Evolutionary conservation across 2,113 vertebrate genomes (phyloP).

Genomic region (Zootoca vivipara): DNA sequence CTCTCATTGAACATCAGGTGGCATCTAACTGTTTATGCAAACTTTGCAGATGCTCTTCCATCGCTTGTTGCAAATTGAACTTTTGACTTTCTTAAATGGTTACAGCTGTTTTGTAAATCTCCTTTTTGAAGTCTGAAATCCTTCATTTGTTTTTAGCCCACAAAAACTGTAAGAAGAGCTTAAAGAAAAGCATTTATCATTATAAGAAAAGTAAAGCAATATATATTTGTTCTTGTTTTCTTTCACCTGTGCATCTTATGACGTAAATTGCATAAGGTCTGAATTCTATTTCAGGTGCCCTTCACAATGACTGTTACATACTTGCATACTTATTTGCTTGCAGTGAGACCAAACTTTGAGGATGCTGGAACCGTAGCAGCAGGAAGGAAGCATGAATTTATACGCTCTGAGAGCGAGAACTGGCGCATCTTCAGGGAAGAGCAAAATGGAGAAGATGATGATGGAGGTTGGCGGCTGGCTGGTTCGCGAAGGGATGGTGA

Average conservation of each 20-base stretch:
- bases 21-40: conserved; percentile 20
- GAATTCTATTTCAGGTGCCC: background rate
- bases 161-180: background rate
- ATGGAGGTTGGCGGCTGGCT: conserved; percentile 88
- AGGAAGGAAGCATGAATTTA: conserved; percentile 93
- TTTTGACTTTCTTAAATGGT: conserved; percentile 28
- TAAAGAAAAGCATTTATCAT: background rate
- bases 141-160: background rate
- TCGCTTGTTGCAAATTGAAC: conserved; percentile 22
- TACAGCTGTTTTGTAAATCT: conserved; percentile 23
- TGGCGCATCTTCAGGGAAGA: conserved; percentile 95
- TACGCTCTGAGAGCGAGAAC: conserved; percentile 95
- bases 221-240: background rate
- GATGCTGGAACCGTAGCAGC: conserved; percentile 80
- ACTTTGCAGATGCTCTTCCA: conserved; percentile 20
- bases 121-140: background rate
- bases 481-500: conserved; percentile 88
- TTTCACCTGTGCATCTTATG: background rate
- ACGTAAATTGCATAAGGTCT: background rate
- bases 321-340: conserved; percentile 50
- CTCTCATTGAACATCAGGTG: conserved; percentile 28
- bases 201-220: background rate
- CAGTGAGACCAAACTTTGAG: conserved; percentile 93
- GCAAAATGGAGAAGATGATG: conserved; percentile 94
- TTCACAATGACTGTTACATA: conserved; percentile 10